Evolutionary conservation across 2,113 vertebrate genomes (phyloP).

Genomic region (Henicopernis longicauda): DNA sequence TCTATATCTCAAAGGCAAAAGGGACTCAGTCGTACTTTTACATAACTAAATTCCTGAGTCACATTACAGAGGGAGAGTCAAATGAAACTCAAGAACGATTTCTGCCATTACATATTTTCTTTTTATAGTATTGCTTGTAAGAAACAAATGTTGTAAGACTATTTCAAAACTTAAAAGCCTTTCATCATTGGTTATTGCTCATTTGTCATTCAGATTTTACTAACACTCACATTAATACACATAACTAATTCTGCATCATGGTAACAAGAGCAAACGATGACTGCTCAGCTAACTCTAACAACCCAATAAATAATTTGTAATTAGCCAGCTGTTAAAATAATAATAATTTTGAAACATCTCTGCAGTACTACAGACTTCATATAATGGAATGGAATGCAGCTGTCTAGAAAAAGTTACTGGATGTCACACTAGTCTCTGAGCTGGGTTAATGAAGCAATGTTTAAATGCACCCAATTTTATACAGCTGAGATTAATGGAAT

Average conservation of each 20-base stretch:
- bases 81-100: neutral
- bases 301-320: neutral
- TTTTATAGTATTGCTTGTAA: neutral
- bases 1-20: conserved; percentile 44
- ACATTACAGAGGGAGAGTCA: conserved; percentile 20
- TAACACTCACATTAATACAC: neutral
- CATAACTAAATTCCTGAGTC: conserved; percentile 37
- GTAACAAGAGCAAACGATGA: neutral
- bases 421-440: neutral
- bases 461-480: neutral
- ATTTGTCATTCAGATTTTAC: neutral
- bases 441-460: neutral
- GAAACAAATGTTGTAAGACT: conserved; percentile 25
- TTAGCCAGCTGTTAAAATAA: conserved; percentile 20
- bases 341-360: neutral
- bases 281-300: neutral
- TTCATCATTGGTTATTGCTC: neutral
- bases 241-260: neutral
- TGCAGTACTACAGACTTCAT: neutral
- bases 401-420: neutral
- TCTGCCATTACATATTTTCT: conserved; percentile 7
- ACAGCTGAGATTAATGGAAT: neutral
- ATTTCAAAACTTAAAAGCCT: neutral
- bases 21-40: conserved; percentile 13
- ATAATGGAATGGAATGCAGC: neutral